Conservation (phyloP, 2,113 vertebrate genomes). For the Hypomesus transpacificus region DNA sequence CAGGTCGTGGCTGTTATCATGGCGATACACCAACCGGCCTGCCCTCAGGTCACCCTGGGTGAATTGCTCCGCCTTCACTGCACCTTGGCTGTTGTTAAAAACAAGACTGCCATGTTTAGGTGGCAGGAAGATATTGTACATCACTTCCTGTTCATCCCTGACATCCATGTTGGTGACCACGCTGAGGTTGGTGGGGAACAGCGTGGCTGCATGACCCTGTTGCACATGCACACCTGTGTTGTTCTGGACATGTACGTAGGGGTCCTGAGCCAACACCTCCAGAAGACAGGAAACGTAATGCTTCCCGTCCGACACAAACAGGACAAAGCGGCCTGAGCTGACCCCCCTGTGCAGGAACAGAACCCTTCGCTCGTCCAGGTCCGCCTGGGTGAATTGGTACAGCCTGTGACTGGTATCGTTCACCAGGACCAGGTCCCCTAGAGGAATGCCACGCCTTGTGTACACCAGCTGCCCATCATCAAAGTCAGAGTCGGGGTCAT, state of each 20-base stretch:
- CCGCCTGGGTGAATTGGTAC: slow-evolving; percentile 82
- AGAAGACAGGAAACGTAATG: slow-evolving; percentile 78
- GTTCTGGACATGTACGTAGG: slow-evolving; percentile 74
- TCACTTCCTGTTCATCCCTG: slow-evolving; percentile 73
- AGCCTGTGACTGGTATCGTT: slow-evolving; percentile 75
- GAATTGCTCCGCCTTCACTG: slow-evolving; percentile 60
- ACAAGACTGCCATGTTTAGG: slow-evolving; percentile 76
- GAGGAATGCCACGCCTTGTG: slow-evolving; percentile 78
- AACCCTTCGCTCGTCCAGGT: slow-evolving; percentile 77
- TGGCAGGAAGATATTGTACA: slow-evolving; percentile 69
- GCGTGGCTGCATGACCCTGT: slow-evolving; percentile 63
- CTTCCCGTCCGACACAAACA: slow-evolving; percentile 86
- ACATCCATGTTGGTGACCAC: slow-evolving; percentile 82
- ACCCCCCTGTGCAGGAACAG: slow-evolving; percentile 79
- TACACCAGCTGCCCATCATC: slow-evolving; percentile 82
- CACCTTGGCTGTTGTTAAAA: slow-evolving; percentile 25
- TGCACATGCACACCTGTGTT: slow-evolving; percentile 80
- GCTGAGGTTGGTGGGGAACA: slow-evolving; percentile 77
- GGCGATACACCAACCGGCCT: slow-evolving; percentile 72
- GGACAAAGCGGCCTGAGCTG: slow-evolving; percentile 79
- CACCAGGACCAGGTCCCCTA: slow-evolving; percentile 79
- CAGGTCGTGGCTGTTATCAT: slow-evolving; percentile 69
- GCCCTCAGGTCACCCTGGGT: slow-evolving; percentile 75
- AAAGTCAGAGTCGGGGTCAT: slow-evolving; percentile 83
- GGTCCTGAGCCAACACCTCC: slow-evolving; percentile 81